Evolutionary conservation across 2,797 vertebrate species (phyloP).

Genomic region (Coracias cyanogaster): DNA sequence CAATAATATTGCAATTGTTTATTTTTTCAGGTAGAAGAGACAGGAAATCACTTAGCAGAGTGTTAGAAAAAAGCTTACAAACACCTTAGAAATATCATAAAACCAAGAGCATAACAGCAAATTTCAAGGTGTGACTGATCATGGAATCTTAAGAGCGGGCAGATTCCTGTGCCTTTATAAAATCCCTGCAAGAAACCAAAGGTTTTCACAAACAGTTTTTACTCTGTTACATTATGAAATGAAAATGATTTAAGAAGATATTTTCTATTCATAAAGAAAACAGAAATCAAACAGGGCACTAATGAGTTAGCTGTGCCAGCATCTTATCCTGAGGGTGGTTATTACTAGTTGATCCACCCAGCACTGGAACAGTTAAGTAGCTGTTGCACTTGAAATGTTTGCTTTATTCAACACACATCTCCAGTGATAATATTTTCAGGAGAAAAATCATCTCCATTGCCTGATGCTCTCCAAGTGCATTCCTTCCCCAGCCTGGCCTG

Average conservation of each 20-base stretch:
- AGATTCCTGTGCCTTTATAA: not conserved
- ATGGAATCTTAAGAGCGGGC: not conserved
- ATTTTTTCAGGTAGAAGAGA: not conserved
- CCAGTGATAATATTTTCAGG: not conserved
- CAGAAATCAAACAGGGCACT: not conserved
- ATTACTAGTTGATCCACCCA: not conserved
- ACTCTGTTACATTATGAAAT: not conserved
- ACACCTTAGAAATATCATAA: not conserved
- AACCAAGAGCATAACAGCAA: not conserved
- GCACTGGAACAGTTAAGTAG: not conserved
- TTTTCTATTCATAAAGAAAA: not conserved
- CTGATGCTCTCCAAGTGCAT: not conserved
- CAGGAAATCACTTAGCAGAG: not conserved
- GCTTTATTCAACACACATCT: not conserved
- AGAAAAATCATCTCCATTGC: not conserved
- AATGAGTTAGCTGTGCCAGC: not conserved
- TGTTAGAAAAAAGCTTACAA: not conserved
- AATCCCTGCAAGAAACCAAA: not conserved
- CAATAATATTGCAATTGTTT: not conserved
- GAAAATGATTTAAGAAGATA: not conserved
- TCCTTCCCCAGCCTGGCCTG: not conserved
- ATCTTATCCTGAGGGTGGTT: not conserved
- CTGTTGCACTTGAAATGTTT: not conserved
- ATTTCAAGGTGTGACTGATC: not conserved
- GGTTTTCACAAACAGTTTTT: not conserved